Evolutionary conservation across 1,140 invertebrate genomes (phyloP).

Genomic region (Druon quercuslanigerum): DNA sequence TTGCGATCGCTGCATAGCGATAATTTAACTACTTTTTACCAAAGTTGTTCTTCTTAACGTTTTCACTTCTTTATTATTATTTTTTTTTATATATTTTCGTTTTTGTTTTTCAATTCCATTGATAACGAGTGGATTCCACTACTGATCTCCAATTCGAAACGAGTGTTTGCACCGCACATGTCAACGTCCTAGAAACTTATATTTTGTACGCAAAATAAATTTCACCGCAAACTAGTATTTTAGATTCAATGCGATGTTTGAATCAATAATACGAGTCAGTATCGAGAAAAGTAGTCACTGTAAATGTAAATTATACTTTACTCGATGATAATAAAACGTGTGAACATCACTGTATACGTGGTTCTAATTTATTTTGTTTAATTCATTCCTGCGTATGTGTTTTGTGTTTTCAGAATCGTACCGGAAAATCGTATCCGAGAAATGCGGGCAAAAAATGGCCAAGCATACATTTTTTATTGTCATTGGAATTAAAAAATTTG

Average conservation of each 20-base stretch:
- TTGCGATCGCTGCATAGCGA: not conserved
- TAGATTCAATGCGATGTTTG: conserved; percentile 9
- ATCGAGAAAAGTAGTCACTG: conserved; percentile 35
- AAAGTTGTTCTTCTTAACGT: not conserved
- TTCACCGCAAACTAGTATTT: conserved; percentile 22
- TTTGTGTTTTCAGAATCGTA: not conserved
- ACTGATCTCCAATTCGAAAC: conserved; percentile 4
- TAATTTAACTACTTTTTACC: not conserved
- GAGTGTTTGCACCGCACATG: conserved; percentile 14
- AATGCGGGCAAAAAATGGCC: too few relatives aligned
- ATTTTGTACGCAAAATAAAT: conserved; percentile 40
- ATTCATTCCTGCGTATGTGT: not conserved
- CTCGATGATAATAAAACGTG: conserved; percentile 30
- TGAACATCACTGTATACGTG: not conserved
- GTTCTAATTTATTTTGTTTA: not conserved
- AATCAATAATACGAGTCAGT: not conserved
- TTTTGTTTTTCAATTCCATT: not conserved
- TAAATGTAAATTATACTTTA: conserved; percentile 34
- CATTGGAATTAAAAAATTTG: too few relatives aligned
- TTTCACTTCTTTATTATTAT: too few relatives aligned
- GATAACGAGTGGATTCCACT: not conserved
- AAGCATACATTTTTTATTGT: too few relatives aligned
- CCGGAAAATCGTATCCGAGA: too few relatives aligned
- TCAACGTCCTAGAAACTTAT: conserved; percentile 34
- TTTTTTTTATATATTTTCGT: not conserved